A percentile compares a stretch with the other conserved stretches of the same genome.
Evolutionary conservation across 2,797 vertebrate genomes (phyloP).

Genomic region (Heliangelus exortis): DNA sequence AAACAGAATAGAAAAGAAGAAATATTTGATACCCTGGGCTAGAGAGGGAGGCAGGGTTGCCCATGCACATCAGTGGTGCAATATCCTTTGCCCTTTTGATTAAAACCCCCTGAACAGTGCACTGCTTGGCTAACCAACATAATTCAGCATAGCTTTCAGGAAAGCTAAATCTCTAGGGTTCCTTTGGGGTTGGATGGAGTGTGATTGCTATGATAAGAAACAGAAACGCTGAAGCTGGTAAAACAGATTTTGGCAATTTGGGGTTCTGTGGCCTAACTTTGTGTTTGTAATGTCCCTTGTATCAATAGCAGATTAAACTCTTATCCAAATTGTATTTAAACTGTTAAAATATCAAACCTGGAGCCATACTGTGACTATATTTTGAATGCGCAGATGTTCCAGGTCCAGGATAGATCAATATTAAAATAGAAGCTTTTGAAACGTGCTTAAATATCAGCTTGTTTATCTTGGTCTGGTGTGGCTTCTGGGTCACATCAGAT

Average conservation of each 20-base stretch:
- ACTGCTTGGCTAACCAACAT: not conserved
- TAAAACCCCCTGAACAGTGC: not conserved
- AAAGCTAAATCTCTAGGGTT: not conserved
- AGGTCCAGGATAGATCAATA: not conserved
- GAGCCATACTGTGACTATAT: not conserved
- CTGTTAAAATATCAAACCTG: not conserved
- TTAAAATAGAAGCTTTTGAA: not conserved
- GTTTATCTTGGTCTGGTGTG: not conserved
- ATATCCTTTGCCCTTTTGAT: too few relatives aligned
- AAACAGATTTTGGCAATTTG: not conserved
- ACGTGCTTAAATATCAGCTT: not conserved
- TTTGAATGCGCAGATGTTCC: not conserved
- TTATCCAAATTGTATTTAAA: not conserved
- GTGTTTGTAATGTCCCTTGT: fast-evolving
- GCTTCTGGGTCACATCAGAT: not conserved
- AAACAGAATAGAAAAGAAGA: not conserved
- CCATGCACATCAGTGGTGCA: fast-evolving
- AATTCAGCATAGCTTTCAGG: not conserved
- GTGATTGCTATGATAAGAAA: not conserved
- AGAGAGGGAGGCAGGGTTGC: not conserved
- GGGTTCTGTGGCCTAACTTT: not conserved
- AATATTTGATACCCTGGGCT: not conserved
- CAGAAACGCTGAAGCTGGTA: not conserved
- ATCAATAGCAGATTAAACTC: not conserved
- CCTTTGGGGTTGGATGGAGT: not conserved